Evolutionary conservation across 1,140 invertebrate genomes (phyloP).

Genomic region (Drosophila tropicalis): DNA sequence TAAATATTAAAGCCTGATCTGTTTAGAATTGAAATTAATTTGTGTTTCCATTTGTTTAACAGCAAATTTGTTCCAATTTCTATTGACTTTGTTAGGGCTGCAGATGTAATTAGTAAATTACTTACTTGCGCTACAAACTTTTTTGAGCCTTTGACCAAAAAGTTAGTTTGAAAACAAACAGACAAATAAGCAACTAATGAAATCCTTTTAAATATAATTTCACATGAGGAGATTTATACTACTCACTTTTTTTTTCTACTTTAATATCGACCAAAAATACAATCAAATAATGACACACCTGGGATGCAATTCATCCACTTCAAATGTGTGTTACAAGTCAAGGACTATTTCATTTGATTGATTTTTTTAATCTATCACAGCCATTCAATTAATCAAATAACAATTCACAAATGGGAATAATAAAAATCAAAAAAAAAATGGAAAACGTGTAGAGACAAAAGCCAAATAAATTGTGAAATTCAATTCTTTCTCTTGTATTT

Average conservation of each 20-base stretch:
- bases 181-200: no score
- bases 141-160: no score
- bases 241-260: not conserved
- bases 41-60: no score
- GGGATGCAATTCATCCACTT: not conserved
- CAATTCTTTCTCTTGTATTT: not conserved
- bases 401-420: not conserved
- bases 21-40: no score
- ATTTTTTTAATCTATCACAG: conserved; percentile 9
- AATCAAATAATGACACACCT: not conserved
- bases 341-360: conserved; percentile 8
- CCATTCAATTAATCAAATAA: conserved; percentile 9
- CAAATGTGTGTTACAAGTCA: conserved; percentile 5
- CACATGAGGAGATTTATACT: no score
- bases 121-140: no score
- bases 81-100: no score
- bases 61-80: no score
- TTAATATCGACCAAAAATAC: not conserved
- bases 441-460: not conserved
- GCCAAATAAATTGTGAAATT: not conserved
- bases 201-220: no score
- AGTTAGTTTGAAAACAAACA: not conserved
- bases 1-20: no score
- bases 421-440: not conserved
- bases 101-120: no score